phyloP scores from a whole-genome alignment of 1,140 invertebrate species.

The Dryas iulia region DNA sequence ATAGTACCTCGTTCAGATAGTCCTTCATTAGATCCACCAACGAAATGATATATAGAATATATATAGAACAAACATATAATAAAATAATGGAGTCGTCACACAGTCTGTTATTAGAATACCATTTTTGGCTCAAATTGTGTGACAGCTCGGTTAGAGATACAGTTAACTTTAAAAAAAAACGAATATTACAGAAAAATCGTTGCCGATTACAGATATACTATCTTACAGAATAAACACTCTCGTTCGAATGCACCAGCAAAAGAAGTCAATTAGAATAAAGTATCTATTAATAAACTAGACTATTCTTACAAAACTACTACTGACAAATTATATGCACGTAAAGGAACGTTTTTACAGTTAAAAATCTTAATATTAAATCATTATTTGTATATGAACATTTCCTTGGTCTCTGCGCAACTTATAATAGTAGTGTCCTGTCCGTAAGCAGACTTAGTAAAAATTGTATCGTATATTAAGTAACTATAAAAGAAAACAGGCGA shows the following conservation, averaged over 20 bases:
- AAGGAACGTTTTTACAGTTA: conserved; percentile 37
- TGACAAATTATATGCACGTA: conserved; percentile 22
- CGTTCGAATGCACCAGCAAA: conserved; percentile 17
- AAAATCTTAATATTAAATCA: conserved; percentile 33
- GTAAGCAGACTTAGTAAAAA: conserved; percentile 22
- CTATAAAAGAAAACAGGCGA: not conserved
- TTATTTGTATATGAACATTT: conserved; percentile 38
- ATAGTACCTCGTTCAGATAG: not conserved
- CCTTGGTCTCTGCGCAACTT: conserved; percentile 33
- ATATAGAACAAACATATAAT: not conserved
- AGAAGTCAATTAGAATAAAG: conserved; percentile 11
- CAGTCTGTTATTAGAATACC: not conserved
- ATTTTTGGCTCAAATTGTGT: not conserved
- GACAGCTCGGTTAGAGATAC: not conserved
- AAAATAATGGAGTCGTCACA: not conserved
- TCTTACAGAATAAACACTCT: conserved; percentile 3
- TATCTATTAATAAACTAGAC: conserved; percentile 22
- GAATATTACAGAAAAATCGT: conserved; percentile 6
- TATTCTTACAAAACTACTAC: conserved; percentile 32
- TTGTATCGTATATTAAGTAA: conserved; percentile 15
- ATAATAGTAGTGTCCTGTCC: conserved; percentile 19
- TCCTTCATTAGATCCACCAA: conserved; percentile 1
- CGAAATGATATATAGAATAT: not conserved
- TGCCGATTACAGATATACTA: conserved; percentile 1
- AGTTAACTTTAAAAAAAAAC: not conserved